A percentile compares a stretch with the other conserved stretches of the same genome.
Evolutionary conservation across 2,888 invertebrate genomes (phyloP).

Genomic region (Clivina fossor): DNA sequence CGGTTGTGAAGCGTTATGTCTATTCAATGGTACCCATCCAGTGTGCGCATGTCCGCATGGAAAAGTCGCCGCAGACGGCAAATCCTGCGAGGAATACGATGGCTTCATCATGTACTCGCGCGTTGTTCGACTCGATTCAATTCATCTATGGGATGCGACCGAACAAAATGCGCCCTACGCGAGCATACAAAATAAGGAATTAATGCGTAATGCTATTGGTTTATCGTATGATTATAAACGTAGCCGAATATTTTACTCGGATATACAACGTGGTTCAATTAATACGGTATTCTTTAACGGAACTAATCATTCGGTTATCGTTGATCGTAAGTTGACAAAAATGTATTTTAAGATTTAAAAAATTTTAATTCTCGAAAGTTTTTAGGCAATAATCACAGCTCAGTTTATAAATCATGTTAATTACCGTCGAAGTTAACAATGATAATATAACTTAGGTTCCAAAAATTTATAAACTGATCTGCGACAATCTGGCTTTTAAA

Average conservation of each 20-base stretch:
- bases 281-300: conserved; percentile 82
- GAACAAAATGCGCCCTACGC: conserved; percentile 78
- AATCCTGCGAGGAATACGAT: conserved; percentile 73
- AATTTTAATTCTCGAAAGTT: too few relatives aligned
- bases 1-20: conserved; percentile 78
- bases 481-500: too few relatives aligned
- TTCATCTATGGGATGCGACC: conserved; percentile 71
- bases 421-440: too few relatives aligned
- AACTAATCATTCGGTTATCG: conserved; percentile 66
- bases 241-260: conserved; percentile 79
- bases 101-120: conserved; percentile 83
- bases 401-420: too few relatives aligned
- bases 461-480: too few relatives aligned
- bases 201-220: conserved; percentile 85
- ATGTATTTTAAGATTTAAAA: conserved; percentile 10
- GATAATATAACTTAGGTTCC: too few relatives aligned
- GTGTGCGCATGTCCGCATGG: conserved; percentile 86
- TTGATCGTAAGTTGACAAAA: conserved; percentile 61
- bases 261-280: conserved; percentile 84
- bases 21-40: conserved; percentile 65
- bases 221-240: conserved; percentile 75
- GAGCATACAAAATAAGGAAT: conserved; percentile 68
- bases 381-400: too few relatives aligned
- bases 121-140: conserved; percentile 78
- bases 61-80: conserved; percentile 64